Conservation (phyloP, 2,113 vertebrate species). For the Bos taurus region ARS-UCD2.0 NC_037356.1:3162001-3162500, state of each 20-base stretch:
- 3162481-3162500: conserved; percentile 14
- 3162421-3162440: not conserved
- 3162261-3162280: not conserved
- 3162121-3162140: not conserved
- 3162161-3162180: not conserved
- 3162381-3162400: not conserved
- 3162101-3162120: not conserved
- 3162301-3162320: not conserved
- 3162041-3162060: conserved; percentile 42
- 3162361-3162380: not conserved
- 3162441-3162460: conserved; percentile 46
- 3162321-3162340: conserved; percentile 12
- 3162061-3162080: not conserved
- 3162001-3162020: not conserved
- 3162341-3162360: not conserved
- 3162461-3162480: conserved; percentile 34
- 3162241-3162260: not conserved
- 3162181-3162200: not conserved
- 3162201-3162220: conserved; percentile 10
- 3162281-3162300: not conserved
- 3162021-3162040: not conserved
- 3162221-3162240: not conserved
- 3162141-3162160: not conserved
- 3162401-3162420: not conserved
- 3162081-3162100: not conserved